phyloP scores from a whole-genome alignment of 2,113 vertebrate genomes.

The Hirundichthys speculiger region DNA sequence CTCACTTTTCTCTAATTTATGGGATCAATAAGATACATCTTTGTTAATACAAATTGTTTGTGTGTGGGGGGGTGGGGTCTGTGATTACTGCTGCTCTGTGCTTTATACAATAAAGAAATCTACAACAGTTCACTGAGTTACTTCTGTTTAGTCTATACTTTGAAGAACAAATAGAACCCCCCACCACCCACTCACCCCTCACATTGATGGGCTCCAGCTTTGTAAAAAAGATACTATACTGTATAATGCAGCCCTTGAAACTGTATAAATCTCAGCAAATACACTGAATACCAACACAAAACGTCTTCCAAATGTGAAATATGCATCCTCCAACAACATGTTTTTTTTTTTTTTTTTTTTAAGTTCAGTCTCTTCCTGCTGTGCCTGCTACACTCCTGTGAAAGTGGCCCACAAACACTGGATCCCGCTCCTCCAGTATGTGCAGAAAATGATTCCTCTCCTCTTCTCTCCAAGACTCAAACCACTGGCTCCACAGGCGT shows the following conservation, averaged over 20 bases:
- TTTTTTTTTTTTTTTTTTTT: too few relatives aligned
- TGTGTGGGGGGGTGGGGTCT: too few relatives aligned
- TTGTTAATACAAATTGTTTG: too few relatives aligned
- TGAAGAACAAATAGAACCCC: neutral
- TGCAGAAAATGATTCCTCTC: slow-evolving; percentile 88
- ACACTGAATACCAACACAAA: neutral
- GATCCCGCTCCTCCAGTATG: slow-evolving; percentile 83
- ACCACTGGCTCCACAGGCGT: slow-evolving; percentile 92
- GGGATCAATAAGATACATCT: neutral
- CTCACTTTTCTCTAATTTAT: neutral
- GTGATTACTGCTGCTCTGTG: neutral
- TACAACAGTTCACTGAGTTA: neutral
- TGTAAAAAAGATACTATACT: neutral
- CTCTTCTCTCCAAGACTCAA: slow-evolving; percentile 88
- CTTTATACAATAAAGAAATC: slow-evolving; percentile 26
- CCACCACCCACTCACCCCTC: too few relatives aligned
- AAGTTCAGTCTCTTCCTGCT: slow-evolving; percentile 80
- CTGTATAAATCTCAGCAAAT: slow-evolving; percentile 6
- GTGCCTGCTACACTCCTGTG: slow-evolving; percentile 85
- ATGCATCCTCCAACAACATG: too few relatives aligned
- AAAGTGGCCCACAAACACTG: slow-evolving; percentile 85
- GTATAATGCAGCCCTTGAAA: slow-evolving; percentile 1
- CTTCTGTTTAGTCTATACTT: neutral
- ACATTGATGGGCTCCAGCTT: too few relatives aligned
- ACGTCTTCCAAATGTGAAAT: too few relatives aligned